phyloP scores from a whole-genome alignment of 2,113 vertebrate species.

The Phalacrocorax brasilianus region DNA sequence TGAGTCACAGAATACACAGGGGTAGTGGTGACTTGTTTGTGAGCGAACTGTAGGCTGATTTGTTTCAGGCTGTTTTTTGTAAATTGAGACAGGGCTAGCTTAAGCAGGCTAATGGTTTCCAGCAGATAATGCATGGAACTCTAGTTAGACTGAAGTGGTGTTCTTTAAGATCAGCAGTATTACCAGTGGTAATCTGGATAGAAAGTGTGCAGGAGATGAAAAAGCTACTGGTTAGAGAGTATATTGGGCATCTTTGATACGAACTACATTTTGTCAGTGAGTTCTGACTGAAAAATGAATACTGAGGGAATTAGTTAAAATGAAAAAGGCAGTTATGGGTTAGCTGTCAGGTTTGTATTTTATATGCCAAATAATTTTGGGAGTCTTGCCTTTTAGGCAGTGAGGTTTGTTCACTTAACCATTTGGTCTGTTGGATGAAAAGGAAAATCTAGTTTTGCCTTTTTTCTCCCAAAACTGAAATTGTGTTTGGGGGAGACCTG shows the following conservation, averaged over 20 bases:
- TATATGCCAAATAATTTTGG: neutral
- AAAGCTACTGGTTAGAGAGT: neutral
- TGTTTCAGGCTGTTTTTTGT: neutral
- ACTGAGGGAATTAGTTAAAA: neutral
- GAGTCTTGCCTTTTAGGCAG: neutral
- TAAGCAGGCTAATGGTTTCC: neutral
- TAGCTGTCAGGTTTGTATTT: neutral
- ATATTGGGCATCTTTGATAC: neutral
- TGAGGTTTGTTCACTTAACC: neutral
- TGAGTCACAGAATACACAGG: neutral
- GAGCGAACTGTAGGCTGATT: neutral
- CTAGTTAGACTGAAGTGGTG: neutral
- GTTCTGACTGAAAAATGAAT: neutral
- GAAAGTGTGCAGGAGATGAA: neutral
- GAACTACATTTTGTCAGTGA: neutral
- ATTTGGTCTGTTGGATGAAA: neutral
- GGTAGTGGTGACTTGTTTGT: neutral
- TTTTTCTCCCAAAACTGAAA: neutral
- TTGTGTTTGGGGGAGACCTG: neutral
- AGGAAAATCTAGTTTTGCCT: neutral
- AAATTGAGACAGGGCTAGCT: neutral
- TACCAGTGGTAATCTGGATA: neutral
- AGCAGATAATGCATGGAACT: neutral
- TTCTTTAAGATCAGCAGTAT: neutral
- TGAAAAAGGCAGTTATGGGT: neutral